Base-by-base conservation (phyloP, 2,888 invertebrate species). In the Neoascia interrupta region DNA sequence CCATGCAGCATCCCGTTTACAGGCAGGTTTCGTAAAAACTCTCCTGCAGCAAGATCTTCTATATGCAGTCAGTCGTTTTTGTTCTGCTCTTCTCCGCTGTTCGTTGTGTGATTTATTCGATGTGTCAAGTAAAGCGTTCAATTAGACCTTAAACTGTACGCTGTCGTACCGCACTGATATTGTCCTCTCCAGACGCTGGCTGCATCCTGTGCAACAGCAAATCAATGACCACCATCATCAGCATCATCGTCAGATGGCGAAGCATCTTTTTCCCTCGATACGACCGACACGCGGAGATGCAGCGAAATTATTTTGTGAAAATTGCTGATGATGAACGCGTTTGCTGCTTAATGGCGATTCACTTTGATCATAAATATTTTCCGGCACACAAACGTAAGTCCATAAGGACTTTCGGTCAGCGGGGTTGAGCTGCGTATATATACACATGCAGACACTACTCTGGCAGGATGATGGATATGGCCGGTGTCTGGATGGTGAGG, bases 101-200 rank as follows among this genome's bases (percentile, higher is more conserved):
- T 66, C 73, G 43, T 84, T 83, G 81, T 84, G 86, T 88, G 88
- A 88, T 88, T 88, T 88, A 88, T 88, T 86, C 85, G 84, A 87
- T 85, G 86, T 88, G 88, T 87, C 88, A 86, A 85, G 84, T 85
- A 87, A 86, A 88, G 88, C 88, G 88, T 88, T 88, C 88, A 88
- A 88, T 88, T 88, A 88, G 88, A 86, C 85, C 85, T 86, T 85
- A 86, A 87, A 85, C 87, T 87, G 86, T 85, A 84, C 83, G 83
- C 81, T 60, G 64, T 79, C 66, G 76, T 72, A 64, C 64, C 64
- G 58, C 54, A 72, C 58, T 64, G 63, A 63, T 69, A 69, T 56
- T 69, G 75, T 63, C 76, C 58, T 68, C n/a, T n/a, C n/a, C n/a
- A n/a, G 31, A 61, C 28, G 37, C 23, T 23, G 31, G 15, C 6